These are phyloP conservation scores for Tetranychus truncatus DNA, from an alignment of 2,888 invertebrate genomes.

Conservation along the genomic window DNA sequence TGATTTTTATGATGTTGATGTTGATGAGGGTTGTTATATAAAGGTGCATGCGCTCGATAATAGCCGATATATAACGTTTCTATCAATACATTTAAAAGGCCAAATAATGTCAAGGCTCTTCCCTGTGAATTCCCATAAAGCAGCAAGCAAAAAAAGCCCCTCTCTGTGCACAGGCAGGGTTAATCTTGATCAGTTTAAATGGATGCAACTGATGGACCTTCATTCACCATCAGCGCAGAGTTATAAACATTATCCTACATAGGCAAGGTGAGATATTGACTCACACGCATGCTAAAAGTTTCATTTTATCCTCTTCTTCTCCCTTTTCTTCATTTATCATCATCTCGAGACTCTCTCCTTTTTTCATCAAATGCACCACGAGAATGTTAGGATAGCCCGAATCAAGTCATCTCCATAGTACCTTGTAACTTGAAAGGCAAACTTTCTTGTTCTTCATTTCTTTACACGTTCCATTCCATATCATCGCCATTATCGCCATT, in stretches of 20 bases:
- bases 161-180: neutral
- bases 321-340: neutral
- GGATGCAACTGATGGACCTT: neutral
- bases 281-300: neutral
- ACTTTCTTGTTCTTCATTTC: neutral
- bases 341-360: neutral
- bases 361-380: neutral
- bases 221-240: neutral
- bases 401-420: neutral
- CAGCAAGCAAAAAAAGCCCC: neutral
- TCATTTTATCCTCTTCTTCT: neutral
- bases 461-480: neutral
- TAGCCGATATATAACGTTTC: neutral
- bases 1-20: neutral
- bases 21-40: neutral
- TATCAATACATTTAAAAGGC: neutral
- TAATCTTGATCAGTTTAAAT: neutral
- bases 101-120: neutral
- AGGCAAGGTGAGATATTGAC: neutral
- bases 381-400: neutral
- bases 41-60: neutral
- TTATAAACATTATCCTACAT: neutral
- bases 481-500: neutral
- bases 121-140: neutral
- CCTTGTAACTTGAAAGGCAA: neutral